These are phyloP conservation scores for Oscheius sp. DNA, from an alignment of 2,888 invertebrate genomes.

Conservation along the genomic window DNA sequence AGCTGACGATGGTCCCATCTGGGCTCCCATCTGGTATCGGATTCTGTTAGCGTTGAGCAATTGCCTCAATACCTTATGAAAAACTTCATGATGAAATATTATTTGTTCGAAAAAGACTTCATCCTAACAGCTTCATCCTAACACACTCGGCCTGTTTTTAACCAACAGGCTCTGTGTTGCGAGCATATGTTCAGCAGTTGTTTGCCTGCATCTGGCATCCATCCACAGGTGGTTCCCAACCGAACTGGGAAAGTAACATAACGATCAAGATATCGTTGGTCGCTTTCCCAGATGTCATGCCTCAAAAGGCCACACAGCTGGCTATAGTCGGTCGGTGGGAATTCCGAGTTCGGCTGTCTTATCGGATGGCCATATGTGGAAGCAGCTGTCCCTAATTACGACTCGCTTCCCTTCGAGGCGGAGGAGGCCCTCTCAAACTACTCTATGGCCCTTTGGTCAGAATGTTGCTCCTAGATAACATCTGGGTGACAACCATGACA, in stretches of 20 bases:
- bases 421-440: conserved; percentile 6
- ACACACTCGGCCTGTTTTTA: conserved; percentile 9
- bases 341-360: neutral
- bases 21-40: conserved; percentile 15
- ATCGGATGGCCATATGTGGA: conserved; percentile 28
- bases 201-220: conserved; percentile 19
- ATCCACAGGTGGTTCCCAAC: conserved; percentile 8
- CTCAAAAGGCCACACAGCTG: conserved; percentile 21
- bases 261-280: too few species aligned
- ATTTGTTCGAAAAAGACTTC: too few species aligned
- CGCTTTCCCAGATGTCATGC: conserved; percentile 24
- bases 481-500: conserved; percentile 8
- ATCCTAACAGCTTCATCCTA: too few species aligned
- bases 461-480: too few species aligned
- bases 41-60: too few species aligned
- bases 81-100: neutral
- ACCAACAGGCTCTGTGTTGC: conserved; percentile 5
- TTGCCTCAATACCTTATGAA: neutral
- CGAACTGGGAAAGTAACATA: neutral
- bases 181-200: conserved; percentile 21
- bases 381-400: conserved; percentile 29
- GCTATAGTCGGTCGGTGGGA: conserved; percentile 12
- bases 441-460: too few species aligned
- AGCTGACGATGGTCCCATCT: conserved; percentile 28
- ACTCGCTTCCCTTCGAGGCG: conserved; percentile 17